Evolutionary conservation across 2,797 vertebrate genomes (phyloP).

Genomic region (Xerus rutilus): DNA sequence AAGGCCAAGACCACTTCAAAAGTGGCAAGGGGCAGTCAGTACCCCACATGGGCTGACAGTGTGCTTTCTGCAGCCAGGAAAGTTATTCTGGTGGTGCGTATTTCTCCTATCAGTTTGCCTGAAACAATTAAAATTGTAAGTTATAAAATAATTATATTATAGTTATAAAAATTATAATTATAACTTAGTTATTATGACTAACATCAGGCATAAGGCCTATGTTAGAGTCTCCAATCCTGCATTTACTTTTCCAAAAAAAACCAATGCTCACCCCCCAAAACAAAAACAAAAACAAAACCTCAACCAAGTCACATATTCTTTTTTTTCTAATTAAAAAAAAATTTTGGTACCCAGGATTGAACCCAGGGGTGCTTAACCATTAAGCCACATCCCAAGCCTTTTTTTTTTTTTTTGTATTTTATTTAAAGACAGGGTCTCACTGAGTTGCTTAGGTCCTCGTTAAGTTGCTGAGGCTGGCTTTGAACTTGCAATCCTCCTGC

Average conservation of each 20-base stretch:
- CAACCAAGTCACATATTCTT: conserved; percentile 25
- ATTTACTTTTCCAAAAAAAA: neutral
- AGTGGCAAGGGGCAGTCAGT: neutral
- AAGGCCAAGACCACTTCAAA: neutral
- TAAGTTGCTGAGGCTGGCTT: too few relatives aligned
- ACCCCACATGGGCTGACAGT: neutral
- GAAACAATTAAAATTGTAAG: neutral
- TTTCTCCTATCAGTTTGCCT: neutral
- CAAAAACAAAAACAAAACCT: neutral
- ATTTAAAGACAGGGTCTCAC: too few relatives aligned
- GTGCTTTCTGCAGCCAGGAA: neutral
- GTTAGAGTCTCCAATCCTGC: neutral
- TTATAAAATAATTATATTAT: too few relatives aligned
- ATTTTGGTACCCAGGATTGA: too few relatives aligned
- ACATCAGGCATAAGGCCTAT: neutral
- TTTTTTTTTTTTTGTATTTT: too few relatives aligned
- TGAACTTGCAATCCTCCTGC: too few relatives aligned
- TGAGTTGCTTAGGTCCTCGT: too few relatives aligned
- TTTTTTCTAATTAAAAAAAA: too few relatives aligned
- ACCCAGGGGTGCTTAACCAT: too few relatives aligned
- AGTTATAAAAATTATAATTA: too few relatives aligned
- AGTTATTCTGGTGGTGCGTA: neutral
- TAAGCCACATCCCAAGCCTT: too few relatives aligned
- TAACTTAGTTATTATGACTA: neutral
- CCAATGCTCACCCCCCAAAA: too few relatives aligned